Evolutionary conservation across 2,113 vertebrate genomes (phyloP).

Genomic region (Ammodytes marinus): DNA sequence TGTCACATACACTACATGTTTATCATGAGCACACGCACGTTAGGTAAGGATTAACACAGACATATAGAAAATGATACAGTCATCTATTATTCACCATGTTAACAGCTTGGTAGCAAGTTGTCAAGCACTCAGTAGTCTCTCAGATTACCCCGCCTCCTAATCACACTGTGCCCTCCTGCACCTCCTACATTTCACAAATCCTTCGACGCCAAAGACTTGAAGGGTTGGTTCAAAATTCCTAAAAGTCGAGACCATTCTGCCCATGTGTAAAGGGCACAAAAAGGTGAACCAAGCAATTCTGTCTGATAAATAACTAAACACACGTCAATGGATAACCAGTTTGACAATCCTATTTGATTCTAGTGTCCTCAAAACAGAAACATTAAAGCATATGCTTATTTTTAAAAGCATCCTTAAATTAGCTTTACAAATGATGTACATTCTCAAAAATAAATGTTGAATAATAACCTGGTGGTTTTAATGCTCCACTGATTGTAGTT

Average conservation of each 20-base stretch:
- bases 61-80: constrained; percentile 39
- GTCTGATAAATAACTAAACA: constrained; percentile 23
- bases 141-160: constrained; percentile 70
- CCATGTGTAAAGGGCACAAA: not conserved
- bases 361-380: not conserved
- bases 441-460: constrained; percentile 15
- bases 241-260: too few relatives aligned
- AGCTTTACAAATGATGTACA: not conserved
- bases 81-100: constrained; percentile 77
- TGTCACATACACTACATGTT: not conserved
- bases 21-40: not conserved
- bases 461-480: constrained; percentile 63
- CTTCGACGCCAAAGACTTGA: constrained; percentile 3
- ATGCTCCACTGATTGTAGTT: constrained; percentile 3
- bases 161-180: constrained; percentile 4
- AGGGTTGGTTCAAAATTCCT: not conserved
- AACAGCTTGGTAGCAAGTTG: constrained; percentile 77
- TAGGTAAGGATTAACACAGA: constrained; percentile 9
- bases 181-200: constrained; percentile 11
- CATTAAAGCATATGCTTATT: too few relatives aligned
- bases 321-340: not conserved
- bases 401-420: not conserved
- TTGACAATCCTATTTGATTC: not conserved
- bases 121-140: constrained; percentile 46
- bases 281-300: constrained; percentile 13